A percentile compares a stretch with the other conserved stretches of the same genome.
These are phyloP conservation scores for Xiphydria camelus DNA, from an alignment of 2,888 invertebrate genomes.

Conservation along the genomic window DNA sequence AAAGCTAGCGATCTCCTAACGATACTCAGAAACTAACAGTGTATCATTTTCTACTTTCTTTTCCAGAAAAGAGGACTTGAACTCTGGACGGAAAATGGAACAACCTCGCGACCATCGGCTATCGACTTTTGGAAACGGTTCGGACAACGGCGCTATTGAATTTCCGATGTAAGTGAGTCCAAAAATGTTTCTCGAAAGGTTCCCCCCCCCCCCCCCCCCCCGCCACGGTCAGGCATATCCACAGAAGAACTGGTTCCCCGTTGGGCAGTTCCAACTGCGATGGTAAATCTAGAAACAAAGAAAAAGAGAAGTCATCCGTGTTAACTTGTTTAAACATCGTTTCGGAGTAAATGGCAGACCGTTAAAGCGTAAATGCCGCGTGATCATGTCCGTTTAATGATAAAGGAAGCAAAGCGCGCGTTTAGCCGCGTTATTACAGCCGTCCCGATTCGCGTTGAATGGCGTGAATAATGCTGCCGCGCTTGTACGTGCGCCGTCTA, in stretches of 20 bases:
- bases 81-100: background rate
- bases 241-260: too few species aligned
- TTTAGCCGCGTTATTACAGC: background rate
- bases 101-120: background rate
- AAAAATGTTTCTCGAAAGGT: background rate
- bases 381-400: background rate
- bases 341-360: too few species aligned
- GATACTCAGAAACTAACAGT: too few species aligned
- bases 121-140: background rate
- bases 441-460: background rate
- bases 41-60: background rate
- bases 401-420: background rate
- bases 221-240: too few species aligned
- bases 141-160: background rate
- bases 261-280: too few species aligned
- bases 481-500: background rate
- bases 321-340: too few species aligned
- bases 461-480: background rate
- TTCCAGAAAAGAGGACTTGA: background rate
- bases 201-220: too few species aligned
- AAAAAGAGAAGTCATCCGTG: too few species aligned
- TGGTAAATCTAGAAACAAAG: too few species aligned
- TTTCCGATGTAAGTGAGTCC: background rate
- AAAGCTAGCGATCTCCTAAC: too few species aligned
- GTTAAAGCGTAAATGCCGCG: too few species aligned